Base-by-base conservation (phyloP, 2,113 vertebrate genomes). In the Lepisosteus oculatus region DNA sequence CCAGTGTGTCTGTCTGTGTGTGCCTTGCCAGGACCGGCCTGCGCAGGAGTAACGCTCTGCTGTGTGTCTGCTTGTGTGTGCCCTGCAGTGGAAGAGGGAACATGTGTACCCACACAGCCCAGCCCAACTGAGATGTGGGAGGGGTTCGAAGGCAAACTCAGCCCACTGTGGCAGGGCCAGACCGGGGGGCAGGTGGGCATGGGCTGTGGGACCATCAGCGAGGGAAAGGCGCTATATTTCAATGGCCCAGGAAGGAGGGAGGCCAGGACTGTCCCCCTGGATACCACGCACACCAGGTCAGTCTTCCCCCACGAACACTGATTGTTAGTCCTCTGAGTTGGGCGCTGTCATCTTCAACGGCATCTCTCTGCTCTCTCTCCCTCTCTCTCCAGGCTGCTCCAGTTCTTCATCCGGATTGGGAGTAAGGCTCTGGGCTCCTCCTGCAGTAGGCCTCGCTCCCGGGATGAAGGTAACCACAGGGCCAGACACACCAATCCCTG, bases 331-430 rank as follows among this genome's bases (percentile, higher is more conserved):
- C 29, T 5, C 47, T 51, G 47, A 51, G 2, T 6, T 6, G 5
- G 47, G 2, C 5, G 2, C 5, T 51, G 47, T 51, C 47, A 51
- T 51, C 9, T 3, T 59, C 12, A 12, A 12, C 3, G 2, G 3
- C 56, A 17, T 3, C 15, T 57, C 0, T 79, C 68, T 45, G 7
- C n/a, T 41, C 44, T 56, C 12, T 44, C 56, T 0, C 55, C 74
- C n/a, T 47, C 76, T 73, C 56, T 72, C 44, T 43, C 62, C 78
- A 99, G 97, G 78, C 84, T 99, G 13, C 90, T 96, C 83, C 97
- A 99, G 43, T 99, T 99, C 91, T 99, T 98, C 84, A 86, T 98
- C 75, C 93, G 96, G 74, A 96, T 99, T 75, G 97, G 97, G 81
- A 96, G 94, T 78, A 98, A 95, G 85, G 95, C 89, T 80, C 81